Percentiles rank a stretch among this genome's conserved stretches.
phyloP scores from a whole-genome alignment of 2,888 invertebrate genomes.

The Melinopterus prodromus region DNA sequence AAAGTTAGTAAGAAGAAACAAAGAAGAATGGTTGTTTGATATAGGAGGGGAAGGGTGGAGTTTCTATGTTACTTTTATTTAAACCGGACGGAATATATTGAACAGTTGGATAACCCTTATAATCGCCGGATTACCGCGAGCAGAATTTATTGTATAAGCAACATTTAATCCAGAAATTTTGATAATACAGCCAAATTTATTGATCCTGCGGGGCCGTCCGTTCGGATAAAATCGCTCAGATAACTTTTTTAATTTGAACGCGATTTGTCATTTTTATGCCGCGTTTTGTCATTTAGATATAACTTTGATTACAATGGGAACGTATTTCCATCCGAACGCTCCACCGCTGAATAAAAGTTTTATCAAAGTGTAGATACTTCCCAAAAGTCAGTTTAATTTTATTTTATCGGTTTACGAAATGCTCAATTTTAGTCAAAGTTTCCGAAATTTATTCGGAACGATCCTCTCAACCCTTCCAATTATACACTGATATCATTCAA shows the following conservation, averaged over 20 bases:
- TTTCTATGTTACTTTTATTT: not conserved
- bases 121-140: not conserved
- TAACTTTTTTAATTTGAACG: not conserved
- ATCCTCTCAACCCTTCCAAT: too few species aligned
- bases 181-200: not conserved
- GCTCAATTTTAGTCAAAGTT: too few species aligned
- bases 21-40: too few species aligned
- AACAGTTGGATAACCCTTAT: not conserved
- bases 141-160: not conserved
- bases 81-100: not conserved
- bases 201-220: not conserved
- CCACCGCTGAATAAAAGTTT: not conserved
- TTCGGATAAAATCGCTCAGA: not conserved
- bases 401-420: too few species aligned
- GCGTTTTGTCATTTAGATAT: not conserved
- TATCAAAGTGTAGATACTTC: not conserved
- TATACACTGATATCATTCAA: too few species aligned
- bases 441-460: too few species aligned
- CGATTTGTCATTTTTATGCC: constrained; percentile 4
- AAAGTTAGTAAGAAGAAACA: too few species aligned
- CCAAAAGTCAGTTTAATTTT: not conserved
- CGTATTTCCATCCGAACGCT: not conserved
- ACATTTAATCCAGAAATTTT: constrained; percentile 4
- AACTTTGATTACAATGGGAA: not conserved
- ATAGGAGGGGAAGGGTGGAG: not conserved